Evolutionary conservation across 2,797 vertebrate species (phyloP).

Genomic region (Lutjanus campechanus): DNA sequence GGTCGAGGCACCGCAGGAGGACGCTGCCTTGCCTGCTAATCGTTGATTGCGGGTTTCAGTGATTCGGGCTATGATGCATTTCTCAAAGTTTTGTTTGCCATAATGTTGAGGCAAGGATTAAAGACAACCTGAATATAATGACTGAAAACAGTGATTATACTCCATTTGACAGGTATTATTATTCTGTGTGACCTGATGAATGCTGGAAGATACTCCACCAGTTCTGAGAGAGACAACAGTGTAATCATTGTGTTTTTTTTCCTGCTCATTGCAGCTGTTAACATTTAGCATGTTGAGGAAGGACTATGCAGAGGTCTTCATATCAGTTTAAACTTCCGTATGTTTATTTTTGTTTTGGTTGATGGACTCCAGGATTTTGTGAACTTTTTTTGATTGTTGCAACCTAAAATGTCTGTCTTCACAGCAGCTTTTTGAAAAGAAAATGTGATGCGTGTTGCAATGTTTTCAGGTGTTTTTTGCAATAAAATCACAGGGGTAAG

Average conservation of each 20-base stretch:
- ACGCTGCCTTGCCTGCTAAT: constrained; percentile 32
- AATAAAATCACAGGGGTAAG: too few species aligned
- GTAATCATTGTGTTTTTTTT: background rate
- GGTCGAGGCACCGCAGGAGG: constrained; percentile 6
- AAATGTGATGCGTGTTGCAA: too few species aligned
- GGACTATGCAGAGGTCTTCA: background rate
- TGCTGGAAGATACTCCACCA: constrained; percentile 9
- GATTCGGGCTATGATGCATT: constrained; percentile 38
- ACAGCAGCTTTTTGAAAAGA: too few species aligned
- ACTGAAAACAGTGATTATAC: constrained; percentile 46
- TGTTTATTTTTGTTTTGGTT: background rate
- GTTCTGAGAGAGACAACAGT: background rate
- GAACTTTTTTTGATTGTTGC: too few species aligned
- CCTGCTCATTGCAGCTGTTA: background rate
- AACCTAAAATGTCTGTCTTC: too few species aligned
- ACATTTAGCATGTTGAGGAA: background rate
- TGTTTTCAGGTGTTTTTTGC: too few species aligned
- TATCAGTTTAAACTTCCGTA: background rate
- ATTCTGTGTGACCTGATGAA: constrained; percentile 29
- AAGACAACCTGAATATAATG: constrained; percentile 27
- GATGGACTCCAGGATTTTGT: background rate
- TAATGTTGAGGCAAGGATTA: constrained; percentile 35
- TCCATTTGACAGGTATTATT: constrained; percentile 38
- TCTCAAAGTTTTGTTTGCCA: constrained; percentile 29
- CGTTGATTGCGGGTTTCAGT: constrained; percentile 8